Conservation (phyloP, 2,797 vertebrate genomes). For the Melanogrammus aeglefinus region DNA sequence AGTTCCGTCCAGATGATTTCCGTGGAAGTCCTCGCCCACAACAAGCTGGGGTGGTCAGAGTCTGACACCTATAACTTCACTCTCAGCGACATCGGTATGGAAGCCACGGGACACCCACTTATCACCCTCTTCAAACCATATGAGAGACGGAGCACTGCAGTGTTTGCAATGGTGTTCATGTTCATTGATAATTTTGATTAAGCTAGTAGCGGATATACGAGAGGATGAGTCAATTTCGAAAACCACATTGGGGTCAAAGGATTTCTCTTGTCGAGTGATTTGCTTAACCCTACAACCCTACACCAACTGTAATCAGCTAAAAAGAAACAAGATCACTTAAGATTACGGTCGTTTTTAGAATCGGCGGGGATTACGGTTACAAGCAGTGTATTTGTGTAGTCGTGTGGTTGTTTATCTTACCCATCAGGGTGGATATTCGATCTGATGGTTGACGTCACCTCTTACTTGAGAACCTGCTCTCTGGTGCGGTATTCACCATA, state of each 20-base stretch:
- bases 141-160: neutral
- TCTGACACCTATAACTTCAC: slow-evolving; percentile 64
- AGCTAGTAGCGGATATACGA: neutral
- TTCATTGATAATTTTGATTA: neutral
- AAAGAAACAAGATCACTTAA: neutral
- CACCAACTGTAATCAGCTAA: neutral
- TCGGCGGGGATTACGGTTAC: too few species aligned
- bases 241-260: neutral
- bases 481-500: neutral
- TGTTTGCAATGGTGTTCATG: neutral
- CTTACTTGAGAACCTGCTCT: neutral
- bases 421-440: neutral
- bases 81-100: slow-evolving; percentile 77
- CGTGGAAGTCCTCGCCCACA: slow-evolving; percentile 66
- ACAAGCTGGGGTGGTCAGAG: slow-evolving; percentile 69
- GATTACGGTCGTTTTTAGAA: neutral
- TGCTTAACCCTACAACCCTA: neutral
- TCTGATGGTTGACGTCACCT: neutral
- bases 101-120: neutral
- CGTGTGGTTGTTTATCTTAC: neutral
- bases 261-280: neutral
- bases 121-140: neutral
- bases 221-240: neutral
- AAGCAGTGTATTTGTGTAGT: neutral
- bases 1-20: slow-evolving; percentile 62